These are phyloP conservation scores for Pseudomyrmex gracilis DNA, from an alignment of 1,140 invertebrate genomes.

Conservation along the genomic window DNA sequence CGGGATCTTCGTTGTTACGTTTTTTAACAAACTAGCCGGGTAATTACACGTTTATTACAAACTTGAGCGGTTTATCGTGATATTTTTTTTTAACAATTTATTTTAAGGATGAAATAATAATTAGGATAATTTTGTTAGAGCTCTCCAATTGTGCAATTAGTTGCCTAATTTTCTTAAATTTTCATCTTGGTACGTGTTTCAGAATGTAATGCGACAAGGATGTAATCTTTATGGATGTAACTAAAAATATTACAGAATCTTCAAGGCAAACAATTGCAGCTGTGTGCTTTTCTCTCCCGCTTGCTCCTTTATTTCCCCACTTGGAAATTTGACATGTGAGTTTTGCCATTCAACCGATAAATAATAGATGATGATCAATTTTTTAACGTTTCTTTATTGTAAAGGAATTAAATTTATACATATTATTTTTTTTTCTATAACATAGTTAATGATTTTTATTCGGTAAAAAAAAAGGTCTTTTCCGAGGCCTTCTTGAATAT, in stretches of 20 bases:
- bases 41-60: conserved; percentile 51
- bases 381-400: too few relatives aligned
- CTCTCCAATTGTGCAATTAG: not conserved
- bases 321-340: not conserved
- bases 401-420: too few relatives aligned
- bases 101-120: conserved; percentile 18
- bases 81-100: conserved; percentile 52
- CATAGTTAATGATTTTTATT: too few relatives aligned
- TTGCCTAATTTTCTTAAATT: conserved; percentile 32
- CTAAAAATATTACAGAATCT: conserved; percentile 22
- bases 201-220: not conserved
- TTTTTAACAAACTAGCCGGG: conserved; percentile 43
- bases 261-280: not conserved
- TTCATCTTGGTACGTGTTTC: conserved; percentile 1
- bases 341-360: not conserved
- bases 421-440: too few relatives aligned
- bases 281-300: not conserved
- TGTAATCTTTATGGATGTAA: conserved; percentile 40
- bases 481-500: too few relatives aligned
- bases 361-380: too few relatives aligned
- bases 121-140: conserved; percentile 44
- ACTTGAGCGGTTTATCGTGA: conserved; percentile 33
- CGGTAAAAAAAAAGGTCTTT: too few relatives aligned
- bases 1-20: conserved; percentile 28
- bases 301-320: not conserved